Conservation (phyloP, 2,113 vertebrate species). For the Asarcornis scutulata region DNA sequence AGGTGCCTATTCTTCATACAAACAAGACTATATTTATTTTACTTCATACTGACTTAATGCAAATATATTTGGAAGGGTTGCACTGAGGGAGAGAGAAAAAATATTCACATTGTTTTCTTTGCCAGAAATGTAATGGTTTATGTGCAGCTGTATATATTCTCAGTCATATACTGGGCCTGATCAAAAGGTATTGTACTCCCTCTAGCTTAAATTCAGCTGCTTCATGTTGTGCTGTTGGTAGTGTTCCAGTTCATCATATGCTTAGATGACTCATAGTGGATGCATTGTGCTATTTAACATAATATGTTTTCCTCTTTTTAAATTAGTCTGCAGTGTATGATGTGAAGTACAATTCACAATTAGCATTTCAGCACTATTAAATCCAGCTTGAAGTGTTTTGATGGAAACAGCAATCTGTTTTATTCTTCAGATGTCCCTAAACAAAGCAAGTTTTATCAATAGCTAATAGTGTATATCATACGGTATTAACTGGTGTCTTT, state of each 20-base stretch:
- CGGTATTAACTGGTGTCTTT: slow-evolving; percentile 14
- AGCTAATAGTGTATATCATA: neutral
- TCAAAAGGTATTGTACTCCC: slow-evolving; percentile 65
- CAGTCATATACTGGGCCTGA: slow-evolving; percentile 7
- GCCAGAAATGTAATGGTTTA: slow-evolving; percentile 32
- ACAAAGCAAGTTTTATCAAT: slow-evolving; percentile 43
- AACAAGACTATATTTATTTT: slow-evolving; percentile 23
- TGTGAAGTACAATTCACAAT: slow-evolving; percentile 58
- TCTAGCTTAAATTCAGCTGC: slow-evolving; percentile 68
- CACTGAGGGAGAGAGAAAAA: neutral
- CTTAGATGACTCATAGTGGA: slow-evolving; percentile 66
- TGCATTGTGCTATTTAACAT: slow-evolving; percentile 57
- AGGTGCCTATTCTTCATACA: slow-evolving; percentile 17
- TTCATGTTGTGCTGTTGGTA: slow-evolving; percentile 50
- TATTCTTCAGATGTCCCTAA: slow-evolving; percentile 43
- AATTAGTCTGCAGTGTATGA: slow-evolving; percentile 56
- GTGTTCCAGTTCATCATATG: slow-evolving; percentile 62
- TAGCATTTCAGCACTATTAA: slow-evolving; percentile 63
- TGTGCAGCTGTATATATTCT: slow-evolving; percentile 41
- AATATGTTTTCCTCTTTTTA: slow-evolving; percentile 46
- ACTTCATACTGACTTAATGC: slow-evolving; percentile 14
- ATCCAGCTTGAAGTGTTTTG: slow-evolving; percentile 59
- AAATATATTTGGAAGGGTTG: slow-evolving; percentile 49
- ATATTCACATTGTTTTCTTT: slow-evolving; percentile 29
- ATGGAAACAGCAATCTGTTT: slow-evolving; percentile 55